Percentiles rank a stretch among this genome's conserved stretches.
Evolutionary conservation across 2,888 invertebrate genomes (phyloP).

Genomic region (Lasioglossum vierecki): DNA sequence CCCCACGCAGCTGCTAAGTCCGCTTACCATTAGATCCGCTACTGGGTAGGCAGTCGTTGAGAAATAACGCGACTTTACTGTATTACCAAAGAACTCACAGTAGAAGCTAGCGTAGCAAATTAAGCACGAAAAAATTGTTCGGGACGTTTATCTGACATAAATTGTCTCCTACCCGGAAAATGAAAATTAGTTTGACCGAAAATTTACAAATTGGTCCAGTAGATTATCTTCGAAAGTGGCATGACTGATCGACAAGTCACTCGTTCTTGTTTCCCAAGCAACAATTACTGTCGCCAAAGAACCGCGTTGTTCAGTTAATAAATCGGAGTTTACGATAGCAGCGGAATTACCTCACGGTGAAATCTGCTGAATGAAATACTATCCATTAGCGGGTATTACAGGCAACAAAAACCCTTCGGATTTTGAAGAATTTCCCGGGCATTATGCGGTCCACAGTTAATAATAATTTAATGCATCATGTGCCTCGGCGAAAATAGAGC

Average conservation of each 20-base stretch:
- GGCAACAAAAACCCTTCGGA: background rate
- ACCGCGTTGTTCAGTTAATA: background rate
- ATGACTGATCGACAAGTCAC: background rate
- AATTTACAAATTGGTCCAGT: background rate
- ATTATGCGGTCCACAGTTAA: background rate
- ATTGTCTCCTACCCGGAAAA: background rate
- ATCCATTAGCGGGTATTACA: too few species aligned
- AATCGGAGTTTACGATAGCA: background rate
- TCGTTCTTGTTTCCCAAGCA: background rate
- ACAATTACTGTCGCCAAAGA: background rate
- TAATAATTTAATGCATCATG: conserved; percentile 24
- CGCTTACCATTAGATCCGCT: too few species aligned
- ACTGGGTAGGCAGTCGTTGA: too few species aligned
- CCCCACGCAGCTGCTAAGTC: too few species aligned
- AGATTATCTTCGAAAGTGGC: background rate
- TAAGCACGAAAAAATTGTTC: background rate
- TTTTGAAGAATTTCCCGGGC: conserved; percentile 28
- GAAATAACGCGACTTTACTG: too few species aligned
- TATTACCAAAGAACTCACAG: background rate
- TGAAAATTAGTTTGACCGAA: background rate
- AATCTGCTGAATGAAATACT: background rate
- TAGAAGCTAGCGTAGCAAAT: background rate
- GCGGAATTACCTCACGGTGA: background rate
- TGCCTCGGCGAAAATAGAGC: conserved; percentile 7
- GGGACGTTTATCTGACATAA: background rate